Evolutionary conservation across 2,888 invertebrate species (phyloP).

Genomic region (Phrixothrix hirtus): DNA sequence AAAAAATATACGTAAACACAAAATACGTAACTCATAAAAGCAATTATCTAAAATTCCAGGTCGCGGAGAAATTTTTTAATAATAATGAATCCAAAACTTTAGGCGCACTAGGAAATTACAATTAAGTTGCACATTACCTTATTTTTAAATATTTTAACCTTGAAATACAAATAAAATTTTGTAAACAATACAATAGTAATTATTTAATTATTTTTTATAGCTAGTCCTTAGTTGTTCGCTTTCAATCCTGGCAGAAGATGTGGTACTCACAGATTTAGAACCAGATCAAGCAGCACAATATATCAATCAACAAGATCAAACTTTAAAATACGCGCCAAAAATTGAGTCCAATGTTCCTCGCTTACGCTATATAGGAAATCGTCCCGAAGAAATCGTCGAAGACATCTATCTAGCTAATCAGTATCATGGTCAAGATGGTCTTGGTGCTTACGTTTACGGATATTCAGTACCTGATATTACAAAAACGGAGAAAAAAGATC

Average conservation of each 20-base stretch:
- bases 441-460: conserved; percentile 72
- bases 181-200: neutral
- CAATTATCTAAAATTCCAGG: too few relatives aligned
- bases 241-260: conserved; percentile 52
- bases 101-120: too few relatives aligned
- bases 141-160: too few relatives aligned
- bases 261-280: conserved; percentile 59
- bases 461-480: conserved; percentile 75
- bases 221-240: conserved; percentile 10
- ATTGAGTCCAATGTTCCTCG: conserved; percentile 59
- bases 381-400: conserved; percentile 69
- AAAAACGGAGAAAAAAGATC: conserved; percentile 70
- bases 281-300: conserved; percentile 60
- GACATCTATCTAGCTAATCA: conserved; percentile 73
- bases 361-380: conserved; percentile 52
- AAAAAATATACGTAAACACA: too few relatives aligned
- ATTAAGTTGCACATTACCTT: too few relatives aligned
- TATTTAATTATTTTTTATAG: conserved; percentile 12
- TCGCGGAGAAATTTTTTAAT: too few relatives aligned
- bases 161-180: neutral
- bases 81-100: too few relatives aligned
- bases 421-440: conserved; percentile 68
- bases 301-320: conserved; percentile 56
- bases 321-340: conserved; percentile 59
- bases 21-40: neutral